Evolutionary conservation across 2,888 invertebrate species (phyloP), one percentile per base, ranked within the genome.

Genomic region (Dioctria linearis): DNA sequence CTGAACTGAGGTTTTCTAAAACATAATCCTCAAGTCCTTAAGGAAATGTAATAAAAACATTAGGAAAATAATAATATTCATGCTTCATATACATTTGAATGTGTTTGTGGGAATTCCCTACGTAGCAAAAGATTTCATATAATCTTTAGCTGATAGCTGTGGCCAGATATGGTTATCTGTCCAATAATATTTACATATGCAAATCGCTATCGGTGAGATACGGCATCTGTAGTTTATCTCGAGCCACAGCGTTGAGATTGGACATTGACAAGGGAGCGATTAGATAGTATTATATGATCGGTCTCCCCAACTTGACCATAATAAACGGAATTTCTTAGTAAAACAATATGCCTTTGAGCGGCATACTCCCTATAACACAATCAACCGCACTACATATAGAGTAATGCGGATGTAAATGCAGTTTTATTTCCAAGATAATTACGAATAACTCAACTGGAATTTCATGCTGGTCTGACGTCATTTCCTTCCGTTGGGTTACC

Each of bases 111-210:
- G 54, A 54, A 54, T 54, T 54, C 54, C 54, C 54, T 54, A 54
- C 54, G 54, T 54, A 54, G 54, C 11, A n/a, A 54, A 46, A 46
- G 46, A 66, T 25, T 67, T 43, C 42, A 5, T 51, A 43, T 11
- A 59, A 75, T 59, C 57, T 59, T 6, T 59, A 39, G 57, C 25
- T 75, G 73, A 75, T 75, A 75, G 73, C 54, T 54, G 9, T 13
- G 8, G 13, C 46, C 49, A 71, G 73, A 59, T 75, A 43, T 5
- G 43, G 11, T 43, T 75, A 75, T 75, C 73, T 42, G 57, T 37
- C 59, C 59, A 59, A 59, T 59, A 59, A 57, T 75, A 75, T 57
- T 59, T 75, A 75, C 73, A 75, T 75, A 75, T 75, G 73, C 73
- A 75, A 75, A 75, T 75, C 59, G n/a, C 57, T 75, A 75, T 75